Percentiles rank a stretch among this genome's conserved stretches.
Evolutionary conservation across 2,113 vertebrate genomes (phyloP).

Genomic region (Dascyllus trimaculatus): DNA sequence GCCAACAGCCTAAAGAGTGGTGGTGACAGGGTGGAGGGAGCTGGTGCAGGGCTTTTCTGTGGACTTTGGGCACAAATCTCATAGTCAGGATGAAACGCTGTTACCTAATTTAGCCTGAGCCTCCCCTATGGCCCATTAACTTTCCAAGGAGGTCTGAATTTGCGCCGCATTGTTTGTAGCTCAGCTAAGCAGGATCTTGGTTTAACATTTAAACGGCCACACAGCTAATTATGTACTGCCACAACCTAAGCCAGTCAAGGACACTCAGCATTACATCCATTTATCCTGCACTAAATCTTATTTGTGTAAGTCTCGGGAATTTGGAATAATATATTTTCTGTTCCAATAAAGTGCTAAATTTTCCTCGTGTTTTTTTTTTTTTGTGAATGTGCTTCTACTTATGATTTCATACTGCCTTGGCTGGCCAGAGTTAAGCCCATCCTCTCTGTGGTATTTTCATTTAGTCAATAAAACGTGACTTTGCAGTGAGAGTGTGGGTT

Average conservation of each 20-base stretch:
- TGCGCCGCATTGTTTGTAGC: conserved; percentile 31
- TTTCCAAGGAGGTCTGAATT: conserved; percentile 54
- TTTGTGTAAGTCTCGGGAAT: conserved; percentile 1
- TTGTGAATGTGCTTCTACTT: conserved; percentile 33
- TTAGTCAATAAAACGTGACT: conserved; percentile 63
- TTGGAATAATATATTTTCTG: conserved; percentile 49
- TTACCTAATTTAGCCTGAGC: conserved; percentile 63
- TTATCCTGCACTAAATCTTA: conserved; percentile 59
- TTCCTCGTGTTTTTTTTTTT: conserved; percentile 9
- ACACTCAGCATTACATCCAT: conserved; percentile 46
- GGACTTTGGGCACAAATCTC: conserved; percentile 65
- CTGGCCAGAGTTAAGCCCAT: conserved; percentile 31
- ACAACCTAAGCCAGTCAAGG: conserved; percentile 59
- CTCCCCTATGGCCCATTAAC: conserved; percentile 61
- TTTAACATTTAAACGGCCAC: conserved; percentile 68
- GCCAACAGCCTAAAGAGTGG: conserved; percentile 68
- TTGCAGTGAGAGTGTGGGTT: conserved; percentile 26
- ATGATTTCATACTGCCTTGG: conserved; percentile 41
- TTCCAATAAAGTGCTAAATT: conserved; percentile 32
- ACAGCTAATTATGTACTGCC: conserved; percentile 61
- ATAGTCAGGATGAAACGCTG: conserved; percentile 53
- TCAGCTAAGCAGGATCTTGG: conserved; percentile 43
- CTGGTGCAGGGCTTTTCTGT: conserved; percentile 26
- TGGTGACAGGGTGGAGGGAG: conserved; percentile 44
- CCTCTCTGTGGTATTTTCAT: conserved; percentile 67